Base-by-base conservation (phyloP, 2,113 vertebrate species). In the Pao palembangensis region DNA sequence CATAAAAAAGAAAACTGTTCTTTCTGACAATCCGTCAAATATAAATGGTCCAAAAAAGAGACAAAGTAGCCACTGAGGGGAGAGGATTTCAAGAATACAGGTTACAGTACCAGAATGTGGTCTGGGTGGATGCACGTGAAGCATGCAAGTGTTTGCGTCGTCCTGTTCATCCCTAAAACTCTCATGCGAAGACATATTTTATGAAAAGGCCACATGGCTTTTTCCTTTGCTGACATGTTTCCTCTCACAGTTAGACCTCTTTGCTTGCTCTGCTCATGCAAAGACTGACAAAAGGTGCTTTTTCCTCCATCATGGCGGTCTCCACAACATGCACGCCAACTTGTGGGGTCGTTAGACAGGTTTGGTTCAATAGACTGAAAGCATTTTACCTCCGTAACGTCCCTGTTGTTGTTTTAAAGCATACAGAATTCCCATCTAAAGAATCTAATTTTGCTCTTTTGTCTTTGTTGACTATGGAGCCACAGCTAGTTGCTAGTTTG, bases 171-270 rank as follows among this genome's bases (percentile, higher is more conserved):
- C 54, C 64, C 42, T 44, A 70, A 63, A 77, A 74, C 62, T 69
- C 61, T 79, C 75, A 83, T 75, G 74, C 67, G 56, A 70, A 80
- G 73, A 85, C 85, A 67, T 71, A 78, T 75, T 76, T 68, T 84
- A 79, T 83, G 82, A 90, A 89, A 87, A 84, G 77, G 79, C 86
- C 85, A 81, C 85, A 87, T 85, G 85, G 86, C 88, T 88, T 90
- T 38, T 85, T 79, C 71, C 80, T 85, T 85, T 76, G 80, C 68
- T 76, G 65, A 75, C 68, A 65, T 14, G 17, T 60, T 62, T 61
- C 55, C 61, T 72, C 64, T 11, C 34, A 70, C 67, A 58, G 56
- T 70, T 65, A 56, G 73, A 76, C 75, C 66, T 76, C 42, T 79
- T 76, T 71, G 71, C 66, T 61, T 67, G 57, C 67, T 71, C 65